Conservation (phyloP, 2,888 invertebrate genomes). For the Thysanoteuthis rhombus region DNA sequence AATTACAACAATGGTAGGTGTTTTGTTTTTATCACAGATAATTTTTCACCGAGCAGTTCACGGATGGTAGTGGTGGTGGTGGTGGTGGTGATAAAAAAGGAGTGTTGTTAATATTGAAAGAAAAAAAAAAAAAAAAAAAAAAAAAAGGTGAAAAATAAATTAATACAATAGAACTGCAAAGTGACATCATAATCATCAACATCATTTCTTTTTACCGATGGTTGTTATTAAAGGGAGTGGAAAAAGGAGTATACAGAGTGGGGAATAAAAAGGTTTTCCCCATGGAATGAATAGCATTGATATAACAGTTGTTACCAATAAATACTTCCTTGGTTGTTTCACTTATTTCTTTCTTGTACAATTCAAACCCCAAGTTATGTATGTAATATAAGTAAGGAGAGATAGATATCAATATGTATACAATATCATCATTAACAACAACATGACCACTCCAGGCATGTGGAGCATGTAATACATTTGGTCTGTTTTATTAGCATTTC, state of each 20-base stretch:
- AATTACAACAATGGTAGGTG: slow-evolving; percentile 19
- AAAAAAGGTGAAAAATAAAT: background rate
- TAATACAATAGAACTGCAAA: slow-evolving; percentile 24
- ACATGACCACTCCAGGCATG: slow-evolving; percentile 12
- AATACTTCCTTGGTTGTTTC: slow-evolving; percentile 22
- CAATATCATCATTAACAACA: background rate
- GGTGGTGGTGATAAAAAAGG: background rate
- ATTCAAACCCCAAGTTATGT: background rate
- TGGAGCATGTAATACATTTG: slow-evolving; percentile 12
- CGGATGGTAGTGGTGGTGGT: slow-evolving; percentile 14
- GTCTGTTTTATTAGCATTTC: slow-evolving; percentile 13
- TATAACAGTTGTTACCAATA: slow-evolving; percentile 22
- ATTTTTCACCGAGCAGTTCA: slow-evolving; percentile 29
- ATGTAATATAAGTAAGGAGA: background rate
- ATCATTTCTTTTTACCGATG: slow-evolving; percentile 26
- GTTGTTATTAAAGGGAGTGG: slow-evolving; percentile 16
- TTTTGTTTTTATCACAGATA: slow-evolving; percentile 30
- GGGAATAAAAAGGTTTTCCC: background rate
- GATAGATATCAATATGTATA: background rate
- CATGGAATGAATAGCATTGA: slow-evolving; percentile 23
- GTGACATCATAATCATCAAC: slow-evolving; percentile 19
- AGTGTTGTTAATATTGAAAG: background rate
- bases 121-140: too few relatives aligned
- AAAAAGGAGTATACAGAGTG: background rate
- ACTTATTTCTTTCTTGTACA: background rate